phyloP scores from a whole-genome alignment of 2,888 invertebrate species.

The Dinocampus coccinellae region DNA sequence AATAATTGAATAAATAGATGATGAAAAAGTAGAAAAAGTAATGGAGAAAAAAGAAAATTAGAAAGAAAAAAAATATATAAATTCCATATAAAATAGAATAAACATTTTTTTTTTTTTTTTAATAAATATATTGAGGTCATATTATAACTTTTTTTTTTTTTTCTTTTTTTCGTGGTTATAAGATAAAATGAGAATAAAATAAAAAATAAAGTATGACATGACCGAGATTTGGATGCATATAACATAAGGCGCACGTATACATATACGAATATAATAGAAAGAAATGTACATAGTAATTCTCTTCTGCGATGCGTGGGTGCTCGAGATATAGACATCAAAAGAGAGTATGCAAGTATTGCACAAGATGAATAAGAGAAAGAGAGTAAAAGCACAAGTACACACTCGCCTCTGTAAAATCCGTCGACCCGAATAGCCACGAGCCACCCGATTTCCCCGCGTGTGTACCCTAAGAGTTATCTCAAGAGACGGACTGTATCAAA shows the following conservation, averaged over 20 bases:
- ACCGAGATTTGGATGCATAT: background rate
- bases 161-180: background rate
- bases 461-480: slow-evolving; percentile 25
- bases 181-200: background rate
- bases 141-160: background rate
- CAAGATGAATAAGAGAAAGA: background rate
- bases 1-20: no score
- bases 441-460: slow-evolving; percentile 11
- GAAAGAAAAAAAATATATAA: no score
- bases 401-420: slow-evolving; percentile 31
- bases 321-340: slow-evolving; percentile 24
- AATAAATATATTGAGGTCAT: background rate
- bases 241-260: background rate
- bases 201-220: background rate
- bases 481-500: slow-evolving; percentile 18
- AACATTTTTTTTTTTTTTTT: no score
- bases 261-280: background rate
- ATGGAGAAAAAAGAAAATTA: no score
- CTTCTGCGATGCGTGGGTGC: slow-evolving; percentile 38
- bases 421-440: slow-evolving; percentile 44
- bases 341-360: background rate
- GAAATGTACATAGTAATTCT: background rate
- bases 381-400: slow-evolving; percentile 16
- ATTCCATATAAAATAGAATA: no score
- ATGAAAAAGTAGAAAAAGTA: no score